Conservation (phyloP, 2,888 invertebrate genomes). For the Drosophila multiciliata region DNA sequence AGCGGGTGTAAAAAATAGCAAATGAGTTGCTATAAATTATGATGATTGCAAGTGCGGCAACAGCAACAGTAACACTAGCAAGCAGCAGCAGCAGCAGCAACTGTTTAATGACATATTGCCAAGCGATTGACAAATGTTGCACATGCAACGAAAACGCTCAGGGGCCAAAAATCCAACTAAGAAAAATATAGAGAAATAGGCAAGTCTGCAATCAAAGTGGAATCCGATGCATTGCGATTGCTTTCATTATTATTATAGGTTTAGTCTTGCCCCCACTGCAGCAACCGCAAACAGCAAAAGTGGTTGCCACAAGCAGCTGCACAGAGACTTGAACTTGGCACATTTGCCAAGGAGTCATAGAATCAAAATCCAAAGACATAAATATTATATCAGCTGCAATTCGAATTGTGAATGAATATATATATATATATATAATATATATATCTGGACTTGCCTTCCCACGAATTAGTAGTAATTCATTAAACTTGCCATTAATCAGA, state of each 20-base stretch:
- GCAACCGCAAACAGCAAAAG: constrained; percentile 1
- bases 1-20: constrained; percentile 64
- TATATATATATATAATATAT: not conserved
- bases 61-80: constrained; percentile 13
- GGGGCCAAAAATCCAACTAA: constrained; percentile 14
- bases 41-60: constrained; percentile 77
- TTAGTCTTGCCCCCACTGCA: constrained; percentile 6
- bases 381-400: not conserved
- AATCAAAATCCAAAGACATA: not conserved
- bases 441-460: not conserved
- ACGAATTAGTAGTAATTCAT: not conserved
- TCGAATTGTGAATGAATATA: not conserved
- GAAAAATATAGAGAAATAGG: constrained; percentile 1
- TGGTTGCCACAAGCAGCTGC: constrained; percentile 13
- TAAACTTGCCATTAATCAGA: not conserved
- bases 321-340: not conserved
- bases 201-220: constrained; percentile 29
- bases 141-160: constrained; percentile 44
- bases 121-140: constrained; percentile 71
- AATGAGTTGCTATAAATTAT: constrained; percentile 83
- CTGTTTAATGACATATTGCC: constrained; percentile 83
- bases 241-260: constrained; percentile 27
- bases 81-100: constrained; percentile 64
- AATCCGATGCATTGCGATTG: constrained; percentile 16
- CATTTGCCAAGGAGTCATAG: not conserved